Conservation (phyloP, 2,888 invertebrate species). For the Cepaea hortensis region DNA sequence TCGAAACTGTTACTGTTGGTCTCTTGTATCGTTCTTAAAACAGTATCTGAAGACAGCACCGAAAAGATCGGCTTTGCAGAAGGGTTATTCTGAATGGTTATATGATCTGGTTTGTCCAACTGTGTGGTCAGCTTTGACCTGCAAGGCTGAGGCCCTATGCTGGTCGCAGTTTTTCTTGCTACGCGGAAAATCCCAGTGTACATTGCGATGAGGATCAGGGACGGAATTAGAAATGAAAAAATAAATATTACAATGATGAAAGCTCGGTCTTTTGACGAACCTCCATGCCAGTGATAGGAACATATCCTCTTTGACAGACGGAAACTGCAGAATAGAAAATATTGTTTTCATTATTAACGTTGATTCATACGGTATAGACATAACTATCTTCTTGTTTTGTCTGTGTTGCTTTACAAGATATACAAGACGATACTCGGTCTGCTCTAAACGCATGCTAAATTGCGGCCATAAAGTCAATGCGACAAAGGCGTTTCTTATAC, state of each 20-base stretch:
- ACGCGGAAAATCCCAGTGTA: constrained; percentile 56
- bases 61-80: not conserved
- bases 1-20: not conserved
- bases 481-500: no score
- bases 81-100: not conserved
- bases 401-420: no score
- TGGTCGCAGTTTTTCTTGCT: constrained; percentile 52
- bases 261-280: not conserved
- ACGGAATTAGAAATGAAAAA: constrained; percentile 54
- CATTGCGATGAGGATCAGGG: constrained; percentile 51
- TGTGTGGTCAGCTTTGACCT: not conserved
- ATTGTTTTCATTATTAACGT: not conserved
- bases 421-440: no score
- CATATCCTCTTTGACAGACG: constrained; percentile 47
- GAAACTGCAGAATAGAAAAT: constrained; percentile 26
- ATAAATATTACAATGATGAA: constrained; percentile 50
- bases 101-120: not conserved
- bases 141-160: constrained; percentile 33
- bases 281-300: constrained; percentile 51
- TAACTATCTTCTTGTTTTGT: no score
- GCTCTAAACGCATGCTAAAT: no score
- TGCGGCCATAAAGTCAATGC: no score
- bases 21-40: not conserved
- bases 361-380: not conserved
- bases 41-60: not conserved